Evolutionary conservation across 2,113 vertebrate genomes (phyloP).

Genomic region (Scomber scombrus): DNA sequence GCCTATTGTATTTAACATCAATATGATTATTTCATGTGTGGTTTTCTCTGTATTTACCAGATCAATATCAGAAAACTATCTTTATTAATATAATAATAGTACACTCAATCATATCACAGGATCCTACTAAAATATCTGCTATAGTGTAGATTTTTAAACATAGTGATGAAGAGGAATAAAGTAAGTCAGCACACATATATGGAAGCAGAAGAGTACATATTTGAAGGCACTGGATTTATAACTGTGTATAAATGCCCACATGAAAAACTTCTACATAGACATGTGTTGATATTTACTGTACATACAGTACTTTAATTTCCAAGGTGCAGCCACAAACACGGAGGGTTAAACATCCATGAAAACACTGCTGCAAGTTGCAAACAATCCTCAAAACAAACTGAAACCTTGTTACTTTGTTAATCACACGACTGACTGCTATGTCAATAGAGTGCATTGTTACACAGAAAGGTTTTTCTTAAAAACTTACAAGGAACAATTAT

Average conservation of each 20-base stretch:
- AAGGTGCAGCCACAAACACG: not conserved
- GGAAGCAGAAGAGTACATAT: not conserved
- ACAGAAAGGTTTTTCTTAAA: not conserved
- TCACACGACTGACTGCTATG: not conserved
- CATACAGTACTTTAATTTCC: not conserved
- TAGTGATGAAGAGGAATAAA: slow-evolving; percentile 4
- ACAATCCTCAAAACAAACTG: not conserved
- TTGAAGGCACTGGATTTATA: not conserved
- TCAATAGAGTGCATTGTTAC: not conserved
- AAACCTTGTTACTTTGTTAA: not conserved
- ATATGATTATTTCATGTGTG: no score
- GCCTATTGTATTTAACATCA: no score
- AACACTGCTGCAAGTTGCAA: not conserved
- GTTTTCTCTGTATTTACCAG: not conserved
- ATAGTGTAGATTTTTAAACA: not conserved
- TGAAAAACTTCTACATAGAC: not conserved
- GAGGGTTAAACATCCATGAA: not conserved
- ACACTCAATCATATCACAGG: not conserved
- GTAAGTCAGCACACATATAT: not conserved
- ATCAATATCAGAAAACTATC: not conserved
- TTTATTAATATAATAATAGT: not conserved
- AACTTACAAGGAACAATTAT: not conserved
- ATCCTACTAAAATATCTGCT: not conserved
- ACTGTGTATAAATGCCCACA: not conserved
- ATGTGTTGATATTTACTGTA: not conserved